Conservation (phyloP, 2,797 vertebrate genomes). For the Silurus aristotelis region DNA sequence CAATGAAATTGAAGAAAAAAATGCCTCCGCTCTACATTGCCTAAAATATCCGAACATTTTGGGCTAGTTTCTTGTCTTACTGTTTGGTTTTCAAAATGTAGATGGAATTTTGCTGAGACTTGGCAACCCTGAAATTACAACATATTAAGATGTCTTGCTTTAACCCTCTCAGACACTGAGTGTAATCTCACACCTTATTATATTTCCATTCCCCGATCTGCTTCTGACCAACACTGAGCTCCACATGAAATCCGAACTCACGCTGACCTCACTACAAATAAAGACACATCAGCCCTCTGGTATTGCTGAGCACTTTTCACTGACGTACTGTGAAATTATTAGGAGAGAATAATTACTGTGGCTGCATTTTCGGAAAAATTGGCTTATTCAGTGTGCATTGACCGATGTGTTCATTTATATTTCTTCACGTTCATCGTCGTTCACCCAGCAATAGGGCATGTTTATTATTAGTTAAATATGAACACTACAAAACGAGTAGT, state of each 20-base stretch:
- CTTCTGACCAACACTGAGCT: slow-evolving; percentile 67
- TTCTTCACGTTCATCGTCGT: neutral
- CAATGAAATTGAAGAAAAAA: neutral
- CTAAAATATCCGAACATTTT: neutral
- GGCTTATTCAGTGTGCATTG: neutral
- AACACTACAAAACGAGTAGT: too few species aligned
- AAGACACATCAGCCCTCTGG: slow-evolving; percentile 66
- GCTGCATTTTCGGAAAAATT: slow-evolving; percentile 25
- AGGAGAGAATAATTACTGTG: neutral
- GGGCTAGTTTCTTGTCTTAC: neutral
- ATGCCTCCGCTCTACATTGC: too few species aligned
- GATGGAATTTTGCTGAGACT: neutral
- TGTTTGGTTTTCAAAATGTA: neutral
- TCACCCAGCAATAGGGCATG: slow-evolving; percentile 24
- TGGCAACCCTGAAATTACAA: neutral
- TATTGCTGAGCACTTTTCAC: slow-evolving; percentile 21
- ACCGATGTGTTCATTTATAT: slow-evolving; percentile 11
- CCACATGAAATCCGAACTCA: slow-evolving; percentile 70
- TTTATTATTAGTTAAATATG: slow-evolving; percentile 28
- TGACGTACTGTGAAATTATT: slow-evolving; percentile 5
- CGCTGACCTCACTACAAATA: slow-evolving; percentile 67
- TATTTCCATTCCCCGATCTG: slow-evolving; percentile 70
- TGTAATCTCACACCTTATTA: slow-evolving; percentile 60
- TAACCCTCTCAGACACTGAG: slow-evolving; percentile 61
- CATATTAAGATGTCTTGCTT: neutral